A percentile compares a stretch with the other conserved stretches of the same genome.
Evolutionary conservation across 2,113 vertebrate genomes (phyloP).

Genomic region (Saimiri boliviensis): DNA sequence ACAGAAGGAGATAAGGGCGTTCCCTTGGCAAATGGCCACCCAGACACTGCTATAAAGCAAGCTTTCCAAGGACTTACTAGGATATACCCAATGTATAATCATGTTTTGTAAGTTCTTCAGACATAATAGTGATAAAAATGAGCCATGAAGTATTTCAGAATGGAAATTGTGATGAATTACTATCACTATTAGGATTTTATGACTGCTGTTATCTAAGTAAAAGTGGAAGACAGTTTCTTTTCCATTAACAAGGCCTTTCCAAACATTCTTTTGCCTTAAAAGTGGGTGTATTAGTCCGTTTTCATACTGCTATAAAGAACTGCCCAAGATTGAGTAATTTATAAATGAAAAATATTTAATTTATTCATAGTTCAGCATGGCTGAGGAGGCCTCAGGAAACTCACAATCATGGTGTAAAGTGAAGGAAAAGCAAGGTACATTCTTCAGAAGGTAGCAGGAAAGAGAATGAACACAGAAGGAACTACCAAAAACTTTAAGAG

Average conservation of each 20-base stretch:
- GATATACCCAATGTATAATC: neutral
- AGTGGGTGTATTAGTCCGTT: neutral
- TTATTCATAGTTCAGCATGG: too few species aligned
- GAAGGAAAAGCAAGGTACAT: too few species aligned
- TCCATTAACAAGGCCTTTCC: slow-evolving; percentile 27
- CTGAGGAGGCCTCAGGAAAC: too few species aligned
- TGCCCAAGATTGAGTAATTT: too few species aligned
- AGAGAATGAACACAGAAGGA: too few species aligned
- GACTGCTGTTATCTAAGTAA: slow-evolving; percentile 65
- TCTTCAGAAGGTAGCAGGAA: too few species aligned
- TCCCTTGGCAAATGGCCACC: neutral
- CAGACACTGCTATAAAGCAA: neutral
- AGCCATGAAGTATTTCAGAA: slow-evolving; percentile 37
- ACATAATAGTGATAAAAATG: neutral
- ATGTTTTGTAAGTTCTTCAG: slow-evolving; percentile 14
- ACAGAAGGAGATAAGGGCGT: neutral
- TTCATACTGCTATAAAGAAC: too few species aligned
- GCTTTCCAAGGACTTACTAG: neutral
- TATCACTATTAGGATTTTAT: slow-evolving; percentile 56
- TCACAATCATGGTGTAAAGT: too few species aligned
- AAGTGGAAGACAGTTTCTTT: slow-evolving; percentile 55
- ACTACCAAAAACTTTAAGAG: too few species aligned
- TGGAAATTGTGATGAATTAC: slow-evolving; percentile 24
- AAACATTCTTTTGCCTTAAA: slow-evolving; percentile 18
- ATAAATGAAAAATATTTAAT: too few species aligned